Evolutionary conservation across 2,113 vertebrate genomes (phyloP).

Genomic region (Trichechus manatus): DNA sequence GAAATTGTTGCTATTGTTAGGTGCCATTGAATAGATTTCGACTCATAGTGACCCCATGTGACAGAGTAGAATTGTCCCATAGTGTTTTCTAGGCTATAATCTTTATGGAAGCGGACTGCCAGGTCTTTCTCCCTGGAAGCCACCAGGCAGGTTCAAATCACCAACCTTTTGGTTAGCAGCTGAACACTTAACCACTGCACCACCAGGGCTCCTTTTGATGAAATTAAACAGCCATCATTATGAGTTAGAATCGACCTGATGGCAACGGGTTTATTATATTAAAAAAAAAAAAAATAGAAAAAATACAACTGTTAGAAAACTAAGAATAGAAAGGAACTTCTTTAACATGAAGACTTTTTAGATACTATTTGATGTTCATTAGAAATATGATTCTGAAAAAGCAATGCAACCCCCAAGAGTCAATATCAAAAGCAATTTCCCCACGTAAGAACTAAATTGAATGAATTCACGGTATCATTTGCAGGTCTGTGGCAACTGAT

Average conservation of each 20-base stretch:
- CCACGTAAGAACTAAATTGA: neutral
- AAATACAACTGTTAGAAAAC: neutral
- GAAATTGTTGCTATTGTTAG: too few species aligned
- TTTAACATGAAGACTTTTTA: neutral
- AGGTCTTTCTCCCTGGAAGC: too few species aligned
- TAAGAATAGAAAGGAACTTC: neutral
- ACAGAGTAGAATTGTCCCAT: too few species aligned
- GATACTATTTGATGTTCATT: neutral
- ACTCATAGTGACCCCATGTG: too few species aligned
- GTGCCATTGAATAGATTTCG: too few species aligned
- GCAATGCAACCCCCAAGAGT: neutral
- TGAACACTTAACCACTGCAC: too few species aligned
- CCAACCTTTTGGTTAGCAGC: too few species aligned
- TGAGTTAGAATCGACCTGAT: too few species aligned
- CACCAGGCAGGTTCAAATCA: too few species aligned
- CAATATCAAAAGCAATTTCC: neutral
- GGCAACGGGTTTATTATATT: neutral
- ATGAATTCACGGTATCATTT: neutral
- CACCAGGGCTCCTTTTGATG: neutral
- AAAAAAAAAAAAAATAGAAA: neutral
- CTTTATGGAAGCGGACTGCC: too few species aligned
- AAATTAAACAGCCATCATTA: neutral
- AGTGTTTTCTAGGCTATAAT: too few species aligned
- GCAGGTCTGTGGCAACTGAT: neutral
- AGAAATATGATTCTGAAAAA: constrained; percentile 46